Conservation (phyloP, 2,888 invertebrate genomes). For the Carterocephalus palaemon region DNA sequence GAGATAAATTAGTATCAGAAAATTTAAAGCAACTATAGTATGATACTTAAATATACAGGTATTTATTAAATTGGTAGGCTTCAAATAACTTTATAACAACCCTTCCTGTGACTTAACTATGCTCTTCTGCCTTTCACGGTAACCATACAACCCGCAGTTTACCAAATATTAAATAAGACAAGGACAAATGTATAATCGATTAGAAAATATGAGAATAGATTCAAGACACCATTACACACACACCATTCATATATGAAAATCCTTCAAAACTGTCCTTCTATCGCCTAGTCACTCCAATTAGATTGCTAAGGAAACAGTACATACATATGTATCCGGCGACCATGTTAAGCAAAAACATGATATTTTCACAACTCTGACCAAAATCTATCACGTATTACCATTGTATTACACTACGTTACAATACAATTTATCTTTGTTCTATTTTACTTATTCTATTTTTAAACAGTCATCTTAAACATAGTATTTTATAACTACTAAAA, state of each 20-base stretch:
- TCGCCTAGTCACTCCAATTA: neutral
- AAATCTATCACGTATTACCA: slow-evolving; percentile 3
- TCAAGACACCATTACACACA: slow-evolving; percentile 9
- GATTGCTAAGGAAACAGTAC: too few relatives aligned
- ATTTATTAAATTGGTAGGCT: too few relatives aligned
- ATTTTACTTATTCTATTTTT: slow-evolving; percentile 18
- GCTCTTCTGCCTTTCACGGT: slow-evolving; percentile 16
- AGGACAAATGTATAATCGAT: slow-evolving; percentile 18
- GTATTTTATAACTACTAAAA: slow-evolving; percentile 4
- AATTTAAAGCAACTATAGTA: slow-evolving; percentile 9
- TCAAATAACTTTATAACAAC: too few relatives aligned
- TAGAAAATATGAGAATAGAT: slow-evolving; percentile 17
- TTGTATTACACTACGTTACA: slow-evolving; percentile 8
- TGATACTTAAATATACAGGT: too few relatives aligned
- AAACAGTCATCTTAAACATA: slow-evolving; percentile 23
- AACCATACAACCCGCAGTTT: slow-evolving; percentile 7
- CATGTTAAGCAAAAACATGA: neutral
- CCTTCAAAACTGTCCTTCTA: slow-evolving; percentile 1
- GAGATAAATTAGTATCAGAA: slow-evolving; percentile 2
- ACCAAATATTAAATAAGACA: slow-evolving; percentile 14
- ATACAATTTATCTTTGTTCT: slow-evolving; percentile 10
- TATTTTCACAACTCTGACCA: neutral
- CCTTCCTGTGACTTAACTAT: too few relatives aligned
- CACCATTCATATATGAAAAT: slow-evolving; percentile 8
- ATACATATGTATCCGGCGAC: too few relatives aligned